A percentile compares a stretch with the other conserved stretches of the same genome.
These are phyloP conservation scores for Pissodes strobi DNA, from an alignment of 1,140 invertebrate species.

Conservation along the genomic window DNA sequence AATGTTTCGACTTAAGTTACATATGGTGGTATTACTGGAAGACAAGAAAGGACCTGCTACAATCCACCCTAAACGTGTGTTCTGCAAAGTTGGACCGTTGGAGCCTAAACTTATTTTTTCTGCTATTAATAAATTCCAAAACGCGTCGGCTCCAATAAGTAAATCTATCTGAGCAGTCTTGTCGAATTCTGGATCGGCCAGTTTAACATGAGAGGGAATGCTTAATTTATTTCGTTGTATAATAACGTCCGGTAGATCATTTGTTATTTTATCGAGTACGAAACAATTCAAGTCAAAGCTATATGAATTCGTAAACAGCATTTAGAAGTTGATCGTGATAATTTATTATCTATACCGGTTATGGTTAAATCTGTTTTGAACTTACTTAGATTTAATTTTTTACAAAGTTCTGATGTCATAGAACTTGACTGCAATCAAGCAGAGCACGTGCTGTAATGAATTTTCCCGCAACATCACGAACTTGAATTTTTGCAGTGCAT, in stretches of 20 bases:
- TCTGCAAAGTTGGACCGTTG: conserved; percentile 29
- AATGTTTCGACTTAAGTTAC: background rate
- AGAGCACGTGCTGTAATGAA: too few relatives aligned
- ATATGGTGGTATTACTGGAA: background rate
- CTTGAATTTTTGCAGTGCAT: background rate
- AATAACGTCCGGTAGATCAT: background rate
- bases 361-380: conserved; percentile 3
- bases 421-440: too few relatives aligned
- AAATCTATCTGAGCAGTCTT: too few relatives aligned
- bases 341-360: background rate
- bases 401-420: too few relatives aligned
- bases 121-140: too few relatives aligned
- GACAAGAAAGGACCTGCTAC: conserved; percentile 6
- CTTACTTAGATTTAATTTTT: background rate
- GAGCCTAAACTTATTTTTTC: conserved; percentile 16
- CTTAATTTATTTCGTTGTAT: conserved; percentile 8
- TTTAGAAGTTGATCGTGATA: conserved; percentile 3
- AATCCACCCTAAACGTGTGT: conserved; percentile 41
- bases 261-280: conserved; percentile 18
- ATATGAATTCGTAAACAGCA: too few relatives aligned
- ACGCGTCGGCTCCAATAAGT: too few relatives aligned
- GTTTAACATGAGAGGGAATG: conserved; percentile 25
- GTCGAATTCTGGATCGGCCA: conserved; percentile 42
- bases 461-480: too few relatives aligned
- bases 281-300: conserved; percentile 3